Evolutionary conservation across 2,113 vertebrate genomes (phyloP).

Genomic region (Phoenicopterus ruber): DNA sequence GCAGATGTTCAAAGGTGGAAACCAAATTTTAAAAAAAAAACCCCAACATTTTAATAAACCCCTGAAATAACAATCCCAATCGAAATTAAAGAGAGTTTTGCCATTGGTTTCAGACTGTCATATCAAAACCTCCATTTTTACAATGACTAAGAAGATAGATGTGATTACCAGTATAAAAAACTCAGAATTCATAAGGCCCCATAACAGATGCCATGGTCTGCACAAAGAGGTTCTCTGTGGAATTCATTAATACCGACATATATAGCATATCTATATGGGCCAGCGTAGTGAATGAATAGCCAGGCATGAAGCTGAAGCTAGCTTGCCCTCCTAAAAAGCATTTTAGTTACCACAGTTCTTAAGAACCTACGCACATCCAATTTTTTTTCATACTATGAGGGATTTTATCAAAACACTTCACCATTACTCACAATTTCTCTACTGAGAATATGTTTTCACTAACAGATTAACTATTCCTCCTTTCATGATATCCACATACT

Average conservation of each 20-base stretch:
- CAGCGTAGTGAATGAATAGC: background rate
- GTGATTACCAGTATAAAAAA: background rate
- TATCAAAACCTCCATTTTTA: background rate
- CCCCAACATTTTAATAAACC: background rate
- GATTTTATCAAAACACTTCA: background rate
- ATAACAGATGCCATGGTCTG: background rate
- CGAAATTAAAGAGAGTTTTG: background rate
- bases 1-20: background rate
- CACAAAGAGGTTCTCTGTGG: background rate
- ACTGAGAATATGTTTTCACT: background rate
- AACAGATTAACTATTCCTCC: background rate
- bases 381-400: background rate
- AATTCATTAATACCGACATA: background rate
- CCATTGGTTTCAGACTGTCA: background rate
- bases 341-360: background rate
- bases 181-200: background rate
- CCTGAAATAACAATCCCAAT: background rate
- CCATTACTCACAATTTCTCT: background rate
- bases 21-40: background rate
- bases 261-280: background rate
- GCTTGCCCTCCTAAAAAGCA: background rate
- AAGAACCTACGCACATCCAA: background rate
- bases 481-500: background rate
- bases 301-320: background rate
- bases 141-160: background rate